phyloP scores from a whole-genome alignment of 2,888 invertebrate genomes.

The Hirtodrosophila alboralis region DNA sequence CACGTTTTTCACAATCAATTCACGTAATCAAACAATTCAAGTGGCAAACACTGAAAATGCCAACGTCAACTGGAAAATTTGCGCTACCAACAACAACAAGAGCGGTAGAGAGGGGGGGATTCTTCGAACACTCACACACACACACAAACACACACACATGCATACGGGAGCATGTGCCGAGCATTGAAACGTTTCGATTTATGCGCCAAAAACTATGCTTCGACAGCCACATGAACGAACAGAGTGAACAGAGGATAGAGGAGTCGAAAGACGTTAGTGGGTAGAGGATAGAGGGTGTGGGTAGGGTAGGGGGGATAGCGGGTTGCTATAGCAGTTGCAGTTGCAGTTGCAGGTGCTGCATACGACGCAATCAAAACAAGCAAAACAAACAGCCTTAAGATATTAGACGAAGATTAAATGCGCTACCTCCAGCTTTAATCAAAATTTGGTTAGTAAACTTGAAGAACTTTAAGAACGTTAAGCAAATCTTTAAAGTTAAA shows the following conservation, averaged over 20 bases:
- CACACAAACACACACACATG: slow-evolving; percentile 11
- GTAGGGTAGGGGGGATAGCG: not conserved
- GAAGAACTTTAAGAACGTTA: too few species aligned
- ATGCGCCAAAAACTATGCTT: slow-evolving; percentile 82
- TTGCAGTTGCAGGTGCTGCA: slow-evolving; percentile 69
- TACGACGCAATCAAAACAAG: slow-evolving; percentile 72
- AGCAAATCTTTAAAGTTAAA: too few species aligned
- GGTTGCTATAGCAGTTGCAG: slow-evolving; percentile 49
- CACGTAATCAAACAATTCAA: slow-evolving; percentile 83
- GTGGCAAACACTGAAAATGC: slow-evolving; percentile 83
- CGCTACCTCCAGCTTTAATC: slow-evolving; percentile 26
- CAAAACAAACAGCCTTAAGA: slow-evolving; percentile 12
- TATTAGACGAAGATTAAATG: slow-evolving; percentile 34
- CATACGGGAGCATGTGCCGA: slow-evolving; percentile 47
- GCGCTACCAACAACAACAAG: slow-evolving; percentile 63
- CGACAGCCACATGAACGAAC: slow-evolving; percentile 80
- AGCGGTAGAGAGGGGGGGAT: slow-evolving; percentile 9
- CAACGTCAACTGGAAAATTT: slow-evolving; percentile 82
- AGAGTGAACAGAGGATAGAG: slow-evolving; percentile 28
- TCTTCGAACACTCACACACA: slow-evolving; percentile 7
- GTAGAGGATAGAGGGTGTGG: too few species aligned
- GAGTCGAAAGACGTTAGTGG: slow-evolving; percentile 16
- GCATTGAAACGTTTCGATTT: slow-evolving; percentile 79
- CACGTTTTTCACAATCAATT: slow-evolving; percentile 81
- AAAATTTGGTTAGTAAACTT: too few species aligned